Conservation (phyloP, 2,888 invertebrate genomes). For the Gari tellinella region DNA sequence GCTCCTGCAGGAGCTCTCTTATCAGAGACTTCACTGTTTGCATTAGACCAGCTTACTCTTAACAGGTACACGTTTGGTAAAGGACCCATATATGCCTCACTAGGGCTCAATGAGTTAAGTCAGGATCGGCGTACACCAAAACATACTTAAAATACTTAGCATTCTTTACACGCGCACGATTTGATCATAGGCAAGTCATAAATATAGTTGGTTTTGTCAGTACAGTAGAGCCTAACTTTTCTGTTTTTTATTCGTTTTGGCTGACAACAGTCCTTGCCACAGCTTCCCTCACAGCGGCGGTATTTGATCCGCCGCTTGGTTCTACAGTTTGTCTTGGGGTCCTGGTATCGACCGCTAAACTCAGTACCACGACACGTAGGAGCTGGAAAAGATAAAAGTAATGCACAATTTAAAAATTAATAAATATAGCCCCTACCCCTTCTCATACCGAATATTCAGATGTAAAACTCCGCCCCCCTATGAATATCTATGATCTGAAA, state of each 20-base stretch:
- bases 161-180: slow-evolving; percentile 93
- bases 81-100: too few species aligned
- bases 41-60: too few species aligned
- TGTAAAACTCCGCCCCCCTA: too few species aligned
- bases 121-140: too few species aligned
- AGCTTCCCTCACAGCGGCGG: slow-evolving; percentile 92
- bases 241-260: slow-evolving; percentile 96
- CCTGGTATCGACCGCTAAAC: slow-evolving; percentile 92
- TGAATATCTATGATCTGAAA: too few species aligned
- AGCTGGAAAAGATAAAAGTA: slow-evolving; percentile 85
- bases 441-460: too few species aligned
- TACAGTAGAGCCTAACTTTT: slow-evolving; percentile 96
- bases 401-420: background rate
- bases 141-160: too few species aligned
- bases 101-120: too few species aligned
- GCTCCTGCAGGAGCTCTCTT: too few species aligned
- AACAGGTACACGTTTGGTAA: too few species aligned
- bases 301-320: slow-evolving; percentile 95
- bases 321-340: slow-evolving; percentile 94
- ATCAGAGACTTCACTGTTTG: too few species aligned
- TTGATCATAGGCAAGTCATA: slow-evolving; percentile 98
- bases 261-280: slow-evolving; percentile 91
- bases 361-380: slow-evolving; percentile 95
- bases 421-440: background rate
- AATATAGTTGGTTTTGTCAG: slow-evolving; percentile 95